Evolutionary conservation across 92 coral and sea anemone species (phyloP).

Genomic region (Palythoa heliodiscus): DNA sequence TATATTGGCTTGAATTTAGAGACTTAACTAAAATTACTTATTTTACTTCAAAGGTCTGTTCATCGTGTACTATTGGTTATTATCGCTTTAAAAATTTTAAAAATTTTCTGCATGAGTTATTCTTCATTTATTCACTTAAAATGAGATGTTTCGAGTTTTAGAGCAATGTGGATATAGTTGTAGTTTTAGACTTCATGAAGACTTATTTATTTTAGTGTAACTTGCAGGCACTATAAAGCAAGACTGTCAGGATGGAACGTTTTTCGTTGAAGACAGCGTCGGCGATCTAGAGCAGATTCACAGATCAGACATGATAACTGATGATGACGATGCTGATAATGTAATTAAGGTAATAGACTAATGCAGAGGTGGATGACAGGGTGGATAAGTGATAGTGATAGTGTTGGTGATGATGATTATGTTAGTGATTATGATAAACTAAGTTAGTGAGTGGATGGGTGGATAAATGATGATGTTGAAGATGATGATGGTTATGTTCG

Average conservation of each 20-base stretch:
- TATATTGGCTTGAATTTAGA: neutral
- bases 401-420: neutral
- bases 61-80: neutral
- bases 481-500: too few species aligned
- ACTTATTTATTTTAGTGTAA: neutral
- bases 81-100: too few species aligned
- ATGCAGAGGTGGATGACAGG: neutral
- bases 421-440: neutral
- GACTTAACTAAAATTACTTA: neutral
- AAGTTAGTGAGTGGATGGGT: too few species aligned
- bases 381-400: neutral
- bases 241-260: conserved; percentile 81
- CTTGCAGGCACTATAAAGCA: conserved; percentile 85
- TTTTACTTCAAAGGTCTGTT: neutral
- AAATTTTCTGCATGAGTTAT: too few species aligned
- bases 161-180: neutral
- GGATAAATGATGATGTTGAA: too few species aligned
- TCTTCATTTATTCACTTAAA: too few species aligned
- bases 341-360: conserved; percentile 57
- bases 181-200: neutral
- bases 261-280: conserved; percentile 92
- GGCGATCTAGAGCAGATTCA: conserved; percentile 94
- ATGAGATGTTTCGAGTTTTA: too few species aligned
- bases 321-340: conserved; percentile 93
- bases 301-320: conserved; percentile 88